Evolutionary conservation across 2,888 invertebrate genomes (phyloP).

Genomic region (Dicyrtoma fusca): DNA sequence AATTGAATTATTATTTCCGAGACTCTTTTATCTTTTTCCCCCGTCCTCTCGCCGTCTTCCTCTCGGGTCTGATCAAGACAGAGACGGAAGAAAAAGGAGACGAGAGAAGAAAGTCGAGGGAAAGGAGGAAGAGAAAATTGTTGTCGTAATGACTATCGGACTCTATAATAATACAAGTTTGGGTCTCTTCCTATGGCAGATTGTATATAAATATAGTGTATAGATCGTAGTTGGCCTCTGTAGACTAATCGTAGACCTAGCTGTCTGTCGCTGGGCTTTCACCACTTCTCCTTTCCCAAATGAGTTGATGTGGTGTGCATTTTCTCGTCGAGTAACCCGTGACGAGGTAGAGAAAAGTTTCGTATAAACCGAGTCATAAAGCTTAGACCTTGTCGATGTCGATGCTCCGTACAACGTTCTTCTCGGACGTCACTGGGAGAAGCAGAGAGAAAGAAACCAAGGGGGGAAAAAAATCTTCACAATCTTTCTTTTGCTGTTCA

Average conservation of each 20-base stretch:
- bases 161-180: background rate
- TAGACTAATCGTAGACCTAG: background rate
- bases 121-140: background rate
- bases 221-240: slow-evolving; percentile 2
- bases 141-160: slow-evolving; percentile 14
- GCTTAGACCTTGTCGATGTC: slow-evolving; percentile 6
- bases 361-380: background rate
- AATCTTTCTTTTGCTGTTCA: background rate
- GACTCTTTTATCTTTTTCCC: background rate
- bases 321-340: slow-evolving; percentile 3
- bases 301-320: slow-evolving; percentile 17
- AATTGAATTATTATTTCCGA: slow-evolving; percentile 34
- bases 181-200: background rate
- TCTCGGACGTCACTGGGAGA: background rate
- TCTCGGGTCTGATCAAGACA: too few species aligned
- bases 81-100: background rate
- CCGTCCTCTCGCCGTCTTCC: background rate
- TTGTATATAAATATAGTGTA: too few species aligned
- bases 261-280: slow-evolving; percentile 1
- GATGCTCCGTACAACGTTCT: background rate
- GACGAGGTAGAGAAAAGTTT: background rate
- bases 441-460: background rate
- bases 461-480: background rate
- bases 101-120: background rate
- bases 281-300: background rate